Conservation (phyloP, 2,797 vertebrate genomes). For the Artibeus jamaicensis region DNA sequence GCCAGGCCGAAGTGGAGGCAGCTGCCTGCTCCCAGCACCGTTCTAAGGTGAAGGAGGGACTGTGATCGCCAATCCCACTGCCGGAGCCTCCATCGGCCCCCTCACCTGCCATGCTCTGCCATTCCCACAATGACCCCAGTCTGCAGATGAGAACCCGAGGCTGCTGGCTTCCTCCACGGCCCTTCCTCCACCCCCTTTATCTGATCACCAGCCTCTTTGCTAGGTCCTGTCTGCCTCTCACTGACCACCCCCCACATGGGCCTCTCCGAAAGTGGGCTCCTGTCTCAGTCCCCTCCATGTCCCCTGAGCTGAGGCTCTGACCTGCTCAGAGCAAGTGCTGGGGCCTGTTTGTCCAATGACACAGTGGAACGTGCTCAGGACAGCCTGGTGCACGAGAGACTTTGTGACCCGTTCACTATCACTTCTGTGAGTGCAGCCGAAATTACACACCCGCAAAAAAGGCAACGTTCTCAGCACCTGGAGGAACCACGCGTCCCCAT, state of each 20-base stretch:
- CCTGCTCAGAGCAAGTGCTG: neutral
- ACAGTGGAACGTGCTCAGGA: neutral
- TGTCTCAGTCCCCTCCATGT: fast-evolving
- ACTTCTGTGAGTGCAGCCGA: neutral
- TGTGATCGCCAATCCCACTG: neutral
- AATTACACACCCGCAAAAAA: neutral
- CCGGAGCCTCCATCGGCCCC: fast-evolving
- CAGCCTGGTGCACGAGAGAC: neutral
- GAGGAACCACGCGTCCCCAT: fast-evolving
- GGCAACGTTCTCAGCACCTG: neutral
- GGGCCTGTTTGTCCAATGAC: neutral
- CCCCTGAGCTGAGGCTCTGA: neutral
- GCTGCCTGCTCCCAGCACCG: neutral
- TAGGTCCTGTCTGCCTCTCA: neutral
- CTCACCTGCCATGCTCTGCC: fast-evolving
- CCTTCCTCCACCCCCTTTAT: fast-evolving
- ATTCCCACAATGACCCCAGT: fast-evolving
- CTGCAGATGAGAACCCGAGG: neutral
- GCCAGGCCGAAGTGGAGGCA: neutral
- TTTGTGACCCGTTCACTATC: neutral
- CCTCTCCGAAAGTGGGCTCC: neutral
- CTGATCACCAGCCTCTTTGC: neutral
- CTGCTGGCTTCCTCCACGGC: fast-evolving
- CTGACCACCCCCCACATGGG: fast-evolving
- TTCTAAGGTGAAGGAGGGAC: neutral